phyloP scores from a whole-genome alignment of 1,140 invertebrate genomes.

The Rhyzopertha dominica region DNA sequence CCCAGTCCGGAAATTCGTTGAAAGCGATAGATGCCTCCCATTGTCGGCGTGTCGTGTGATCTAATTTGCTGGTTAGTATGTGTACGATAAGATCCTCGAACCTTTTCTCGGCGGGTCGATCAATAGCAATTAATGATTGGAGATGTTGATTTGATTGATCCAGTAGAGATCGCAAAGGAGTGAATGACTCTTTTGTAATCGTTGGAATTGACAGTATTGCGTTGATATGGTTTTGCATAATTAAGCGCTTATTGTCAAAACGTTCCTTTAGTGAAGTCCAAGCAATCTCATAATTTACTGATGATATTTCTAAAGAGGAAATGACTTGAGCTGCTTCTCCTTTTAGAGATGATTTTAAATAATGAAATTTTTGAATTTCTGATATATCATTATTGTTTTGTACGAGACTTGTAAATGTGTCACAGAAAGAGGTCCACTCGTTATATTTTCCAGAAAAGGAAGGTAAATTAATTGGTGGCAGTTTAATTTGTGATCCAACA shows the following conservation, averaged over 20 bases:
- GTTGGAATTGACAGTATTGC: neutral
- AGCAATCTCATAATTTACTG: conserved; percentile 6
- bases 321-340: conserved; percentile 2
- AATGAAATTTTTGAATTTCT: conserved; percentile 11
- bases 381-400: conserved; percentile 1
- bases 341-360: conserved; percentile 12
- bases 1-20: neutral
- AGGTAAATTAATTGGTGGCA: conserved; percentile 8
- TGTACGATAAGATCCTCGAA: neutral
- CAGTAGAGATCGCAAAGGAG: neutral
- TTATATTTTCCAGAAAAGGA: conserved; percentile 3
- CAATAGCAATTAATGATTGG: neutral
- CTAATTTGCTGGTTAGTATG: neutral
- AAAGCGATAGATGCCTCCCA: neutral
- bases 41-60: neutral
- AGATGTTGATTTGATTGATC: neutral
- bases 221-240: neutral
- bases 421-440: conserved; percentile 1
- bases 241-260: neutral
- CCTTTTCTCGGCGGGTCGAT: neutral
- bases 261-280: conserved; percentile 1
- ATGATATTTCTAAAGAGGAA: neutral
- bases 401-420: conserved; percentile 8
- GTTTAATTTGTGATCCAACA: too few species aligned
- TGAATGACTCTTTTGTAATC: neutral